A percentile compares a stretch with the other conserved stretches of the same genome.
phyloP scores from a whole-genome alignment of 37 sponge, comb jelly and placozoan genomes.

The Amphimedon queenslandica region DNA sequence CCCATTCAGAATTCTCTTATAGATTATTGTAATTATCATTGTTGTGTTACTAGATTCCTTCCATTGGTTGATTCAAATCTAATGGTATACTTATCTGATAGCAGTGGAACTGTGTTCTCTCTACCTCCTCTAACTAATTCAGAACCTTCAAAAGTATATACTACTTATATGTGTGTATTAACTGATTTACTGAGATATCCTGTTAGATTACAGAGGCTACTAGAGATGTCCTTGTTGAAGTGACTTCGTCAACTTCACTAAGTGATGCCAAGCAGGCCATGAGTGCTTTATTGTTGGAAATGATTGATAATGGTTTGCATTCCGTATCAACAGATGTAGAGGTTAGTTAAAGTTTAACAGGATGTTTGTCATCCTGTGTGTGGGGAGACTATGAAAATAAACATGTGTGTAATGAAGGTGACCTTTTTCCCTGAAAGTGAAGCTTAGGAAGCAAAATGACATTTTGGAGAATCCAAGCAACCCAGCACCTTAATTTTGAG shows the following conservation, averaged over 20 bases:
- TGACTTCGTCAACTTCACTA: conserved; percentile 71
- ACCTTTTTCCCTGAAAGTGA: too few species aligned
- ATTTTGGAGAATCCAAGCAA: too few species aligned
- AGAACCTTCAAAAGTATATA: conserved; percentile 61
- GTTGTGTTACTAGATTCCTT: conserved; percentile 43
- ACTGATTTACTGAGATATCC: not conserved
- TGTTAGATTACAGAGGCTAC: conserved; percentile 5
- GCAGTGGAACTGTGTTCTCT: conserved; percentile 59
- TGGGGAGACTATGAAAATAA: conserved; percentile 6
- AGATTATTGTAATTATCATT: too few species aligned
- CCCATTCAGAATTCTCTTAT: too few species aligned
- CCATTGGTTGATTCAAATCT: conserved; percentile 45
- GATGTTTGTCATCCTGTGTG: not conserved
- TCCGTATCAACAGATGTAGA: not conserved
- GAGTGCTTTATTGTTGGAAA: conserved; percentile 54
- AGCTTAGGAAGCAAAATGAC: not conserved
- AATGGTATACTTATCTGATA: conserved; percentile 63
- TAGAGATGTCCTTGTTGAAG: conserved; percentile 76
- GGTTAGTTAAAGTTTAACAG: not conserved
- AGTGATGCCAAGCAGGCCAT: conserved; percentile 61
- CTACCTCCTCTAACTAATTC: conserved; percentile 90
- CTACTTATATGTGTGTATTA: not conserved
- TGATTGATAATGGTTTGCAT: conserved; percentile 46
- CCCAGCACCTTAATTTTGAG: too few species aligned
- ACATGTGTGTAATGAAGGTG: not conserved